Conservation (phyloP, 2,888 invertebrate species). For the Apeira syringaria region DNA sequence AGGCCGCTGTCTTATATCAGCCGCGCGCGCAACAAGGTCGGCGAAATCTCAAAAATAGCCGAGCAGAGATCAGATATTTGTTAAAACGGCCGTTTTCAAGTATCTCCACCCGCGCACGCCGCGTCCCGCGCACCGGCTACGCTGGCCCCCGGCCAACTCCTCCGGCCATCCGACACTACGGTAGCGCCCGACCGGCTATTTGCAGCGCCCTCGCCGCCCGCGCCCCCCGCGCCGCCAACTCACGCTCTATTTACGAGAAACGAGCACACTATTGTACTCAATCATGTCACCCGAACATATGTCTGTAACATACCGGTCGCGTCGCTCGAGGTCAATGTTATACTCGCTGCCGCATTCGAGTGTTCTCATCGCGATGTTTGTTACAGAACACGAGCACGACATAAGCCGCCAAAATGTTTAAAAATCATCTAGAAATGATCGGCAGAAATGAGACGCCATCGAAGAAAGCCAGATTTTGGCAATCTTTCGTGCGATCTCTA, state of each 20-base stretch:
- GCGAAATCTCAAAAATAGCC: slow-evolving; percentile 70
- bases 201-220: no score
- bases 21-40: slow-evolving; percentile 71
- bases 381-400: slow-evolving; percentile 91
- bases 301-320: slow-evolving; percentile 43
- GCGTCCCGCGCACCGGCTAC: slow-evolving; percentile 44
- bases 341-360: no score
- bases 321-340: slow-evolving; percentile 57
- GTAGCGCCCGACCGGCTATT: slow-evolving; percentile 71
- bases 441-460: slow-evolving; percentile 95
- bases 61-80: slow-evolving; percentile 70
- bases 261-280: slow-evolving; percentile 66
- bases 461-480: slow-evolving; percentile 97
- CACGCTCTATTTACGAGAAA: slow-evolving; percentile 73
- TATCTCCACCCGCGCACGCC: slow-evolving; percentile 42
- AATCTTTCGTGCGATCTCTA: slow-evolving; percentile 95
- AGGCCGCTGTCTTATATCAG: slow-evolving; percentile 64
- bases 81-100: slow-evolving; percentile 75
- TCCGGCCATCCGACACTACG: slow-evolving; percentile 68
- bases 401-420: slow-evolving; percentile 92
- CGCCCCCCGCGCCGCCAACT: slow-evolving; percentile 71
- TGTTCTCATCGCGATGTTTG: slow-evolving; percentile 36
- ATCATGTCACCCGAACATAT: slow-evolving; percentile 71
- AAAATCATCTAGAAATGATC: slow-evolving; percentile 96
- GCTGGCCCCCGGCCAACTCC: slow-evolving; percentile 67